Base-by-base conservation (phyloP, 2,797 vertebrate species). In the Cyclura pinguis region DNA sequence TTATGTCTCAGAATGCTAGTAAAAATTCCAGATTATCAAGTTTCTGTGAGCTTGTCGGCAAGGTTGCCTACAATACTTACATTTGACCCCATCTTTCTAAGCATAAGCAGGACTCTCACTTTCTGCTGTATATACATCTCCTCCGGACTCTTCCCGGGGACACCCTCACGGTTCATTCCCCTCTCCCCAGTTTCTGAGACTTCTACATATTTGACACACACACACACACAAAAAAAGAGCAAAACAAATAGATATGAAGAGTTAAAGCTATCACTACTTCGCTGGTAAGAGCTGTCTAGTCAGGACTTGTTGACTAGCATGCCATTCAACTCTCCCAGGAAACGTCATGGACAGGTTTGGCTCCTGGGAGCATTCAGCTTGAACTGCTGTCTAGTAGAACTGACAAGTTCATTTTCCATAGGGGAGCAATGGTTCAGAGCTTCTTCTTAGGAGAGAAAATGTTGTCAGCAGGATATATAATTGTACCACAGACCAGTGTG, bases 41-140 rank as follows among this genome's bases (percentile, higher is more conserved):
- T 22, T 76, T 16, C 3, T 22, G 8, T 22, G 18, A 69, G 62
- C 8, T 74, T 42, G 2, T 57, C 18, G 55, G 4, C 38, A 83
- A 38, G 29, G 42, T 4, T 77, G 73, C 9, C 62, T 18, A 1
- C 42, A 52, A 84, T 88, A 98, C 98, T 98, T 97, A 99, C 99
- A 85, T 99, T 99, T 94, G 99, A 99, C 95, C 99, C 99, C 99
- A 99, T 99, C 98, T 99, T 99, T 97, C 99, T 98, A 89, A 99
- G 98, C 99, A 99, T 99, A 96, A 99, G 99, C 93, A 99, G 98
- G 95, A 99, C 99, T 87, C 99, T 98, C 95, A 99, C 99, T 97
- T 99, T 99, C 98, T 99, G 99, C 97, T 99, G 99, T 92, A 99
- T 97, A 95, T 99, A 99, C 98, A 99, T 98, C 98, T 99, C 99